Base-by-base conservation (phyloP, 1,140 invertebrate genomes). In the Ephestia elutella region DNA sequence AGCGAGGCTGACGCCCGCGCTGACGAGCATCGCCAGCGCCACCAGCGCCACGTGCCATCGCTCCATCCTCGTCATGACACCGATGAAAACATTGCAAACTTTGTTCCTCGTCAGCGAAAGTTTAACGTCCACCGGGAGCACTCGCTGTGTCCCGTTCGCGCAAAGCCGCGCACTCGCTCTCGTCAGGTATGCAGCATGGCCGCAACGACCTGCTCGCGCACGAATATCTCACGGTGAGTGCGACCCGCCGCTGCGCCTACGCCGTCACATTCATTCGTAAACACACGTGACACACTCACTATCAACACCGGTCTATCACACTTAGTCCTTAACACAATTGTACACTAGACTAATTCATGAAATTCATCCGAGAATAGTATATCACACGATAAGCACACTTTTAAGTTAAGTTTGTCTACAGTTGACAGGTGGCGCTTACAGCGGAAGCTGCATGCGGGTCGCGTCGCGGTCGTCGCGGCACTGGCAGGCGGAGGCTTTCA, bases 111-210 rank as follows among this genome's bases (percentile, higher is more conserved):
- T 71, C 79, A 75, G 74, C 73, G 73, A 72, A 78, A 77, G 68
- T 74, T 44, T 60, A 63, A 62, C 65, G 71, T 66, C 63, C 67
- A 55, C 74, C 77, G 68, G 73, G 62, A 80, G 64, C 69, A 61
- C 68, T 75, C 63, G 67, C 71, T 86, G 78, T 84, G 85, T 82
- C 84, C 86, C 81, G 78, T 82, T 89, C 87, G 73, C 88, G 76
- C 78, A 80, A 62, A 77, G 64, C 70, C 65, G 78, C 80, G 74
- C 84, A 65, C 82, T 86, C 80, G 69, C 79, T 84, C 79, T 65
- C 64, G 71, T 86, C 75, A 86, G 83, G 83, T 86, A 86, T 88
- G 85, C 85, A 86, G 84, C 80, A 87, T 86, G 83, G 85, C 83
- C 80, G 83, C 82, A 69, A 71, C 80, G 78, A 81, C 80, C 81